Base-by-base conservation (phyloP, 1,140 invertebrate genomes). In the Neotoxoptera formosana region DNA sequence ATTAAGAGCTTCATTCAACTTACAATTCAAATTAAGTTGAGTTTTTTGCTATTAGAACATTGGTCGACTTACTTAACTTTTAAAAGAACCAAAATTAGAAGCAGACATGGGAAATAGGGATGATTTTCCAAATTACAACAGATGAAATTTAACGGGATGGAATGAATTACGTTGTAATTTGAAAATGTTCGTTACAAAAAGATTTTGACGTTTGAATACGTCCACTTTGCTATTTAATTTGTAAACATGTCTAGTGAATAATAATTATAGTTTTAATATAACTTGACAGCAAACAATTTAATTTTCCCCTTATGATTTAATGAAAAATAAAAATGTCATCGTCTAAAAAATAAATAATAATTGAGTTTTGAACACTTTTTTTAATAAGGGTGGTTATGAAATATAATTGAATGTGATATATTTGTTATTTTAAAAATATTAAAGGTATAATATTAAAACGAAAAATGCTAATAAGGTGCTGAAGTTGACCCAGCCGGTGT, bases 241-340 rank as follows among this genome's bases (percentile, higher is more conserved):
- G 23, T 8, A 67, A 36, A 83, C 7, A 83, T 76, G 25, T 81
- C 30, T 47, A 21, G 21, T 23, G 67, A 48, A 48, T 48, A 47
- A 45, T 60, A 51, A 47, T 51, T 76, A 81, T 34, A 51, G 41
- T 83, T 76, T 36, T 91, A 47, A 81, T 48, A 34, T 3, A 8
- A 83, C 45, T 14, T 81, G 76, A 83, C 90, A 83, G 7, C 67
- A 6, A 76, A 91, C 7, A 91, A n/a, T 17, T 81, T n/a, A 23
- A 45, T 25, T 56, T 76, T 9, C 41, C 81, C 30, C 56, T 51
- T 51, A 30, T 34, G 51, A 47, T 36, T 76, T 76, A 30, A 60
- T 91, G 56, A 76, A 45, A 76, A 91, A 91, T 47, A 51, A 91
- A 47, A 91, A 53, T 67, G 20, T 91, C 34, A 48, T 48, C 30